Base-by-base conservation (phyloP, 2,797 vertebrate genomes). In the Hybognathus amarus region DNA sequence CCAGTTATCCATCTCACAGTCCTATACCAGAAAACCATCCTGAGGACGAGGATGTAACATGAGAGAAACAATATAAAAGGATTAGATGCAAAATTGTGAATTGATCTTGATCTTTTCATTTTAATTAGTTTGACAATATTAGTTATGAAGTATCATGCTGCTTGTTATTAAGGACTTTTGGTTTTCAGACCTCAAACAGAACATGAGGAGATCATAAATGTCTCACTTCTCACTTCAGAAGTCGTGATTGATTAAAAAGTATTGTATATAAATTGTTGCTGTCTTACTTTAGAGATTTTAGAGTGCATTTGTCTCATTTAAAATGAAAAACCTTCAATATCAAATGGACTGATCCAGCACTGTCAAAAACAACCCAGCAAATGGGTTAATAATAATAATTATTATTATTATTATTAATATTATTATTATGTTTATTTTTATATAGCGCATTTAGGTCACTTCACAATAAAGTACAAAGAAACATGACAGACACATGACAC, bases 1-100 rank as follows among this genome's bases (percentile, higher is more conserved):
- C 50, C 63, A 56, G 30, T 64, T 52, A 89, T 93, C 90, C 87
- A 90, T 93, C 90, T n/a, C 54, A n/a, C 54, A n/a, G 47, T 92
- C 87, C 73, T 71, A 45, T 12, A 87, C 77, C 76, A 83, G 67
- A 54, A 85, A 85, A 89, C 83, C 83, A 89, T 75, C n/a, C 69
- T 85, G 81, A 86, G 84, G 73, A 67, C 15, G 66, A 45, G 30
- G 64, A 64, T 11, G 20, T 6, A 6, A 3, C 12, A 70, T 33
- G 68, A 20, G 8, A 63, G 59, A 61, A 27, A 42, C 27, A 76
- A 42, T 76, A 40, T 27, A 9, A 40, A 59, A 38, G 4, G 30
- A 50, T 33, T 7, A 33, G 70, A 36, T 54, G 3, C 45, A 47
- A n/a, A 15, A 33, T 3, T 33, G 30, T 33, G 30, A 33, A 1